Conservation (phyloP, 2,797 vertebrate genomes). For the Chelmon rostratus region DNA sequence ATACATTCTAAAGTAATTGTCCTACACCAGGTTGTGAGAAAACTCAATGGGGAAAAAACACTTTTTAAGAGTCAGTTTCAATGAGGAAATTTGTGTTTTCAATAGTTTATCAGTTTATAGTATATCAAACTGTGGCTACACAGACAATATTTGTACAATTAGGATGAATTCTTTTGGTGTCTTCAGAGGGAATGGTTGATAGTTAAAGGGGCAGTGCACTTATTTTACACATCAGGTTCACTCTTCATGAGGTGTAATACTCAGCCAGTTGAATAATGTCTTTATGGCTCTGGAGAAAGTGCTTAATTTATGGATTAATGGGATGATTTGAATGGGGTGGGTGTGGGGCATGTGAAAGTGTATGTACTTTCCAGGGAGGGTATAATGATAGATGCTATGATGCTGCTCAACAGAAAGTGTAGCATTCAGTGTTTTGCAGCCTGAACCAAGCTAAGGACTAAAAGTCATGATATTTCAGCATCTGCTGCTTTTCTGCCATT, state of each 20-base stretch:
- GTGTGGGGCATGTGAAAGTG: too few species aligned
- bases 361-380: too few species aligned
- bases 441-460: not conserved
- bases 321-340: too few species aligned
- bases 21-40: not conserved
- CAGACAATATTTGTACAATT: not conserved
- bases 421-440: constrained; percentile 6
- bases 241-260: not conserved
- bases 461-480: too few species aligned
- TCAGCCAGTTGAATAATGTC: not conserved
- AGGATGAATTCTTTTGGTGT: not conserved
- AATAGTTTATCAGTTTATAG: not conserved
- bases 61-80: too few species aligned
- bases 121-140: not conserved
- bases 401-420: not conserved
- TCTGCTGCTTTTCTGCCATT: not conserved
- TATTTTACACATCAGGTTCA: constrained; percentile 1
- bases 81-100: not conserved
- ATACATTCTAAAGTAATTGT: not conserved
- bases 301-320: too few species aligned
- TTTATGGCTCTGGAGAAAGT: too few species aligned
- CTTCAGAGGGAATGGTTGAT: not conserved
- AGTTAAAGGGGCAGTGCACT: not conserved
- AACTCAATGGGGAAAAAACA: not conserved
- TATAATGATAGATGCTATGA: not conserved